Conservation (phyloP, 1,140 invertebrate species). For the Drosophila leontia region DNA sequence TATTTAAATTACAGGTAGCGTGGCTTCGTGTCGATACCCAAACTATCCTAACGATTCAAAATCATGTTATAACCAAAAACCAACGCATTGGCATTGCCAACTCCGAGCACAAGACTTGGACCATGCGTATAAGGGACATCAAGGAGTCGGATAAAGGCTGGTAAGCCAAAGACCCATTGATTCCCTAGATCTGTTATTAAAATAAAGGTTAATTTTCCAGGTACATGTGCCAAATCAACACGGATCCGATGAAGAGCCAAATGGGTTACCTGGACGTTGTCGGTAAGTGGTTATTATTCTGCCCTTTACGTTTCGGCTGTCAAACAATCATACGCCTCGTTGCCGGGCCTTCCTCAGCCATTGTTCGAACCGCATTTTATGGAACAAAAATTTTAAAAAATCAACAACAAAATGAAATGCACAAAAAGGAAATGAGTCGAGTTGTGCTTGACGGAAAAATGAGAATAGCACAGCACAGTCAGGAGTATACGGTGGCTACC, state of each 20-base stretch:
- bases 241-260: constrained; percentile 94
- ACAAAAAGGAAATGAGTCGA: constrained; percentile 15
- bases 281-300: constrained; percentile 87
- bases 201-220: constrained; percentile 11
- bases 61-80: constrained; percentile 95
- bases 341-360: constrained; percentile 40
- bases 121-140: constrained; percentile 92
- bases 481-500: not conserved
- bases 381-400: constrained; percentile 23
- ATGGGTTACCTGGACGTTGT: constrained; percentile 95
- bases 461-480: constrained; percentile 11
- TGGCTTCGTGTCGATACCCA: constrained; percentile 96
- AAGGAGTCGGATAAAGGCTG: constrained; percentile 92
- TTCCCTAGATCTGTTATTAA: not conserved
- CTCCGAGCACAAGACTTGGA: constrained; percentile 94
- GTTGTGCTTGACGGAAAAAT: constrained; percentile 16
- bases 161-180: constrained; percentile 62
- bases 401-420: constrained; percentile 13
- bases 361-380: constrained; percentile 56
- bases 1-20: constrained; percentile 89
- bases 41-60: constrained; percentile 95
- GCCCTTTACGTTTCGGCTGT: constrained; percentile 61
- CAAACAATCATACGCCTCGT: constrained; percentile 78
- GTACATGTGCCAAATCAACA: constrained; percentile 95
- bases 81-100: constrained; percentile 94